These are phyloP conservation scores for Zaprionus lineosus DNA, from an alignment of 2,888 invertebrate genomes.

Conservation along the genomic window DNA sequence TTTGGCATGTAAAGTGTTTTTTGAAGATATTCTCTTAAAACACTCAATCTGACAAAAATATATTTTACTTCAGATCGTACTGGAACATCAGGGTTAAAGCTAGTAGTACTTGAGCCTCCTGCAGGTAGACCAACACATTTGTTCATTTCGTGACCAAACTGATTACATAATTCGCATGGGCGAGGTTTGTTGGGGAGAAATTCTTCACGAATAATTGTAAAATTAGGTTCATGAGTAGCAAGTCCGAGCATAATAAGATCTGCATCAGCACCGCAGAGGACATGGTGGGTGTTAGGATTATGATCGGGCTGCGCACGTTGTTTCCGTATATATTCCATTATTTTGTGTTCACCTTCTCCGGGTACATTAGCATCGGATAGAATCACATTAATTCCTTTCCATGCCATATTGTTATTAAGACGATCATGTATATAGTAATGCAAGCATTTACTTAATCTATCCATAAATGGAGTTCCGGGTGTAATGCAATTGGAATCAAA, in stretches of 20 bases:
- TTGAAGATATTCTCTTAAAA: conserved; percentile 96
- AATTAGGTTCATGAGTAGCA: conserved; percentile 99
- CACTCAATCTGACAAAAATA: conserved; percentile 96
- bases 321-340: conserved; percentile 99
- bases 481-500: conserved; percentile 99
- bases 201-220: conserved; percentile 99
- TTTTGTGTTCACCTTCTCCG: conserved; percentile 99
- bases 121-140: conserved; percentile 91
- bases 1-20: conserved; percentile 94
- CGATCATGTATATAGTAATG: conserved; percentile 83
- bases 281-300: conserved; percentile 98
- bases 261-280: conserved; percentile 98
- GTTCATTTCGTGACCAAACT: conserved; percentile 95
- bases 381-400: conserved; percentile 96
- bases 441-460: conserved; percentile 91
- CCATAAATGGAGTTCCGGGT: conserved; percentile 99
- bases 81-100: conserved; percentile 83
- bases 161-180: conserved; percentile 97
- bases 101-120: conserved; percentile 84
- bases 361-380: conserved; percentile 99
- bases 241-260: conserved; percentile 99
- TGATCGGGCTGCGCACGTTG: conserved; percentile 97
- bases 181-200: conserved; percentile 98
- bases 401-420: conserved; percentile 96
- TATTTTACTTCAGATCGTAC: conserved; percentile 91